A percentile compares a stretch with the other conserved stretches of the same genome.
Conservation (phyloP, 2,797 vertebrate species). For the Masticophis lateralis region DNA sequence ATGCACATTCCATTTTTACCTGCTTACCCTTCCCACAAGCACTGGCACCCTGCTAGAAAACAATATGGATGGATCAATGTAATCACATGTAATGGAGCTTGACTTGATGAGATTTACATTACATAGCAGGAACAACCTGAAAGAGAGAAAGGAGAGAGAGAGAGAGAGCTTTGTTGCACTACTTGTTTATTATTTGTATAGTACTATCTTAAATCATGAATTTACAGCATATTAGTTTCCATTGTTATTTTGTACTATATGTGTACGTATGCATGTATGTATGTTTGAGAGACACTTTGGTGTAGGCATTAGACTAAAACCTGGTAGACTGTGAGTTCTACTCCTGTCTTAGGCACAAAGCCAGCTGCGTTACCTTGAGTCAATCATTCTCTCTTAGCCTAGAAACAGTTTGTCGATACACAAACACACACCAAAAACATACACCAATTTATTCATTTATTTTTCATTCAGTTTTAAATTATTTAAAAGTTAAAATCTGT, state of each 20-base stretch:
- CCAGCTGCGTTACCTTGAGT: too few relatives aligned
- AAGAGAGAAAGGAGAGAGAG: background rate
- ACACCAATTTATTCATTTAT: background rate
- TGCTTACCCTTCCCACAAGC: background rate
- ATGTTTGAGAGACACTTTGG: background rate
- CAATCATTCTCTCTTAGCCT: too few relatives aligned
- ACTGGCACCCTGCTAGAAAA: background rate
- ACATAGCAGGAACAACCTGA: background rate
- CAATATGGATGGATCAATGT: background rate
- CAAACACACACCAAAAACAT: background rate
- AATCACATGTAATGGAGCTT: background rate
- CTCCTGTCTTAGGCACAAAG: too few relatives aligned
- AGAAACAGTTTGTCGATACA: too few relatives aligned
- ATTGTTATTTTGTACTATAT: background rate
- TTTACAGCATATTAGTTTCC: background rate
- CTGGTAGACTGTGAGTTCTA: too few relatives aligned
- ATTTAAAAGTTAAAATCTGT: slow-evolving; percentile 5
- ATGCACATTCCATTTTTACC: background rate
- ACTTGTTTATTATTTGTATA: background rate
- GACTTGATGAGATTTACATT: background rate
- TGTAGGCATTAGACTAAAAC: too few relatives aligned
- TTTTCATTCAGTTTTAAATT: slow-evolving; percentile 21
- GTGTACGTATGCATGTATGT: background rate
- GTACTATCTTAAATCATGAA: background rate
- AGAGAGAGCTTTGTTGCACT: background rate